Conservation (phyloP, 2,113 vertebrate species). For the Plectropomus leopardus region DNA sequence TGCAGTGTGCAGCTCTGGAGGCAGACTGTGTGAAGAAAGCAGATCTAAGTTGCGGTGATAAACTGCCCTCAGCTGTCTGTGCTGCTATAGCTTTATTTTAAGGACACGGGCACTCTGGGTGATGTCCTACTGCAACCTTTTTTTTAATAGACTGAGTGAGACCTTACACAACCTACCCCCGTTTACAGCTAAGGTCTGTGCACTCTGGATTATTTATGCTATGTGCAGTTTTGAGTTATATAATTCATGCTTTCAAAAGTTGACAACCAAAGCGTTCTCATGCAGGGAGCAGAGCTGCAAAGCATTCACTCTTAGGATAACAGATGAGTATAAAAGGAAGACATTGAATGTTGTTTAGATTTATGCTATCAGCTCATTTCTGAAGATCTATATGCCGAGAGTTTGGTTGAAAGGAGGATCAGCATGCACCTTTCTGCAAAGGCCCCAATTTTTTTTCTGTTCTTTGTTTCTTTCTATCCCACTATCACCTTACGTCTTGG, state of each 20-base stretch:
- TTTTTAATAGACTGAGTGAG: conserved; percentile 48
- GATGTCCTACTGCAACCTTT: conserved; percentile 60
- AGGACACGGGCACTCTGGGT: conserved; percentile 30
- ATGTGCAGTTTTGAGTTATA: not conserved
- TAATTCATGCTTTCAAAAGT: not conserved
- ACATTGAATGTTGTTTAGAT: not conserved
- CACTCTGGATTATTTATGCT: conserved; percentile 11
- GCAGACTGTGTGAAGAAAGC: conserved; percentile 10
- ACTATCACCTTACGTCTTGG: conserved; percentile 44
- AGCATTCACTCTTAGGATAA: not conserved
- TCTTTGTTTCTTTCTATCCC: conserved; percentile 14
- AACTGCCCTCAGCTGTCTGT: conserved; percentile 54
- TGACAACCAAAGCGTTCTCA: not conserved
- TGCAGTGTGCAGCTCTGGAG: conserved; percentile 7
- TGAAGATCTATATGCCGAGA: not conserved
- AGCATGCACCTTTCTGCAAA: not conserved
- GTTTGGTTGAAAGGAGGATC: not conserved
- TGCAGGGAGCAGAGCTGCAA: not conserved
- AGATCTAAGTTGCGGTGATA: conserved; percentile 48
- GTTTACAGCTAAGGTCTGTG: conserved; percentile 39
- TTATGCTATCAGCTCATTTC: not conserved
- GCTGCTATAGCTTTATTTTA: conserved; percentile 60
- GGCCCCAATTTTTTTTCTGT: not conserved
- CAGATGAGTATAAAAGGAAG: not conserved
- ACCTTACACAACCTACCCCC: conserved; percentile 56